Base-by-base conservation (phyloP, 2,113 vertebrate species). In the Oncorhynchus gorbuscha region DNA sequence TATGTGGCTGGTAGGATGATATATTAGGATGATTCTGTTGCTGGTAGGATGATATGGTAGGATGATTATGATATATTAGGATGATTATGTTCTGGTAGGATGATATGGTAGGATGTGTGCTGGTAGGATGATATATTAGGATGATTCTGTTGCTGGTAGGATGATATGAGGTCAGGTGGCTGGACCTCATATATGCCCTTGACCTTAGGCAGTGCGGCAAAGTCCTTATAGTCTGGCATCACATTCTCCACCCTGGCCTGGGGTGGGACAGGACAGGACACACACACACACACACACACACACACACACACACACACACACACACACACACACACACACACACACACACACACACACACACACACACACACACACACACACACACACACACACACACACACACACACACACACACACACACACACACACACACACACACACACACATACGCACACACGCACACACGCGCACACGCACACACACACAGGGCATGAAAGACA, bases 201-300 rank as follows among this genome's bases (percentile, higher is more conserved):
- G 94, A 98, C 94, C 95, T 98, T 98, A 94, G 97, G 98, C 91
- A 99, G 96, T 87, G 97, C 97, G 85, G 98, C 98, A 92, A 99
- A 94, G 90, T 98, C 97, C 96, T 97, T 98, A 96, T 99, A 99
- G 95, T 96, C 96, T 95, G 99, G 97, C 92, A 99, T 95, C 92
- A 99, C 95, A 94, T 96, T 97, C 94, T 97, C 95, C 96, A 99
- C 95, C 95, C 96, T 99, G 93, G 97, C 97, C 98, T 99, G 91
- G 89, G 93, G n/a, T n/a, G n/a, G 89, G 93, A 91, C 94, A 71
- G 79, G 66, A 81, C 30, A 78, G 74, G 76, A 85, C 55, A 87
- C 26, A 32, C 68, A 48, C 1, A 4, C 8, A 11, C 8, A 9
- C 61, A 20, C 12, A 32, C 70, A 30, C 70, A 72, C 70, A 72